Percentiles rank a stretch among this genome's conserved stretches.
These are phyloP conservation scores for Coranthus polyacanthus DNA, from an alignment of 2,797 vertebrate species.

Conservation along the genomic window DNA sequence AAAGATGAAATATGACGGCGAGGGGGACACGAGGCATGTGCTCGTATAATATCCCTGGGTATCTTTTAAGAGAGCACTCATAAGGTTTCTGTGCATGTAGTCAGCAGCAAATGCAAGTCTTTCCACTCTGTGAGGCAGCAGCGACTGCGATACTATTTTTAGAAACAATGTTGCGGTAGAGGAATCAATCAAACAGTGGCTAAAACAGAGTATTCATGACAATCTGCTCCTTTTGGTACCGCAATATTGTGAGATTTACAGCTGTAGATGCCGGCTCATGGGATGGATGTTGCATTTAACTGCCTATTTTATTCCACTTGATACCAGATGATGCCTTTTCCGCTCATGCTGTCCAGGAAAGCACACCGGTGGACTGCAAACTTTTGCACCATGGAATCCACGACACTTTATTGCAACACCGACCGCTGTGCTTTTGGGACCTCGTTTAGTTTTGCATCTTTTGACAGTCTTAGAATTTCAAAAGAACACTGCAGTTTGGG, in stretches of 20 bases:
- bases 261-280: constrained; percentile 18
- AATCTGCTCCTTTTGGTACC: constrained; percentile 32
- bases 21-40: constrained; percentile 7
- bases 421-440: constrained; percentile 64
- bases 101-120: constrained; percentile 27
- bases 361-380: constrained; percentile 68
- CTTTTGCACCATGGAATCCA: constrained; percentile 78
- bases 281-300: constrained; percentile 36
- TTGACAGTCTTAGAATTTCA: constrained; percentile 13
- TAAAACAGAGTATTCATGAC: constrained; percentile 37
- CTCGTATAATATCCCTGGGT: constrained; percentile 25
- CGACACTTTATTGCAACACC: constrained; percentile 44
- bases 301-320: constrained; percentile 19
- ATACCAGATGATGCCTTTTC: constrained; percentile 49
- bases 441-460: constrained; percentile 44
- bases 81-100: constrained; percentile 50
- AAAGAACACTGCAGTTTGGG: constrained; percentile 32
- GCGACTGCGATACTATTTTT: constrained; percentile 68
- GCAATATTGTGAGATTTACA: neutral
- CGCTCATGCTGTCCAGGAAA: constrained; percentile 49
- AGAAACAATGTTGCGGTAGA: constrained; percentile 67
- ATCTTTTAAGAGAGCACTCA: constrained; percentile 38
- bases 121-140: constrained; percentile 38
- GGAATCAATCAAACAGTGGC: constrained; percentile 62
- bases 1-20: neutral